Evolutionary conservation across 2,113 vertebrate species (phyloP).

Genomic region (Macrotis lagotis): DNA sequence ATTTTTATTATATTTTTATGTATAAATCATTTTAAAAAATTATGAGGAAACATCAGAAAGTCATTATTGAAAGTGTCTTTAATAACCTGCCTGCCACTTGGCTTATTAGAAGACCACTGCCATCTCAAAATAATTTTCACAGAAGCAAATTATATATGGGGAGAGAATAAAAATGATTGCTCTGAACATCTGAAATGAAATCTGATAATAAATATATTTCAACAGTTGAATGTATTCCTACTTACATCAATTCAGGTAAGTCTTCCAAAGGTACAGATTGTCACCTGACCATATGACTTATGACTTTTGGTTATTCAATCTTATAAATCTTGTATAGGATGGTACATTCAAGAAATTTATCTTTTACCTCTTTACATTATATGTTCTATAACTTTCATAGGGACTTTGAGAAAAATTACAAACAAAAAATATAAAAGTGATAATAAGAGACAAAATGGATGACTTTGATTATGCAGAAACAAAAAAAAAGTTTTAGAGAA

Average conservation of each 20-base stretch:
- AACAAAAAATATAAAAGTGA: not conserved
- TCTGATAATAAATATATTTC: not conserved
- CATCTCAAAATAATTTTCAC: not conserved
- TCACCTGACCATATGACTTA: not conserved
- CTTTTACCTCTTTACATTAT: not conserved
- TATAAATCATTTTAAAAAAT: not conserved
- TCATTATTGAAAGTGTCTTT: not conserved
- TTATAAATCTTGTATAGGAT: not conserved
- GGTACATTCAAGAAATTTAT: not conserved
- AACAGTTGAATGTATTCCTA: not conserved
- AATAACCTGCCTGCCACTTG: not conserved
- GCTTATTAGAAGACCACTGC: not conserved
- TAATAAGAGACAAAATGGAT: not conserved
- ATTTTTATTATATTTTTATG: not conserved
- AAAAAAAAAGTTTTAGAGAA: not conserved
- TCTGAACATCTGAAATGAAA: not conserved
- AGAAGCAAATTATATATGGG: not conserved
- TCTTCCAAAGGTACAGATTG: not conserved
- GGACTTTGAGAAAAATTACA: not conserved
- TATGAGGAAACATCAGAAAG: not conserved
- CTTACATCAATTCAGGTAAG: not conserved
- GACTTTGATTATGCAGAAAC: not conserved
- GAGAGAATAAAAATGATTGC: not conserved
- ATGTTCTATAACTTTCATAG: not conserved
- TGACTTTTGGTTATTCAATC: not conserved